phyloP scores from a whole-genome alignment of 2,113 vertebrate genomes.

The rabbit (Oryctolagus cuniculus) region mOryCun1.1 NC_091439.1:23399001-23399500 shows the following conservation, averaged over 20 bases:
- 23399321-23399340: background rate
- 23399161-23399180: background rate
- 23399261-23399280: background rate
- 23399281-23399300: background rate
- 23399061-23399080: slow-evolving; percentile 21
- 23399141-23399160: no score
- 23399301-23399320: background rate
- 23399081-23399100: background rate
- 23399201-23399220: background rate
- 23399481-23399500: no score
- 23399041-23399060: background rate
- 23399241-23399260: background rate
- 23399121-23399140: background rate
- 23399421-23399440: no score
- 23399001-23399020: background rate
- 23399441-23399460: no score
- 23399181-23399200: slow-evolving; percentile 28
- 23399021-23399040: background rate
- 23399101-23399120: no score
- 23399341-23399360: background rate
- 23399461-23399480: no score
- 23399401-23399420: no score
- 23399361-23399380: background rate
- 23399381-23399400: background rate
- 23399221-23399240: slow-evolving; percentile 28